phyloP scores from a whole-genome alignment of 2,888 invertebrate species.

The Cephus runcator region DNA sequence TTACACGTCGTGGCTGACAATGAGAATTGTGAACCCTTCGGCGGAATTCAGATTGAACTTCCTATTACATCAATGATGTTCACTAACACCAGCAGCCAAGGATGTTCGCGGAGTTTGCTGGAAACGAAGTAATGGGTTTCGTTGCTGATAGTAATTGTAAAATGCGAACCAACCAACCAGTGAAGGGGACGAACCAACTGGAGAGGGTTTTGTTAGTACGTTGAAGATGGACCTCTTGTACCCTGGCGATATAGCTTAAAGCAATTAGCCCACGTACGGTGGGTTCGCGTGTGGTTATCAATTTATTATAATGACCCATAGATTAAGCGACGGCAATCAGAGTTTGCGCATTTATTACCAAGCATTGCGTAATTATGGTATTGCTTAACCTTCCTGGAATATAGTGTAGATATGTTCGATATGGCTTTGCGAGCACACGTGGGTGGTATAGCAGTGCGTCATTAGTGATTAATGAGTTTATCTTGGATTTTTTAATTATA shows the following conservation, averaged over 20 bases:
- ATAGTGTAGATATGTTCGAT: not conserved
- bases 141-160: not conserved
- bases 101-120: not conserved
- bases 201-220: not conserved
- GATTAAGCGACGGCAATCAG: not conserved
- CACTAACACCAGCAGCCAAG: not conserved
- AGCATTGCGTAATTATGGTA: not conserved
- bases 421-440: not conserved
- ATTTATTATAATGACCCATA: not conserved
- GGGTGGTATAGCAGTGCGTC: not conserved
- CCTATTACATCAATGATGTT: not conserved
- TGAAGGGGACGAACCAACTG: too few relatives aligned
- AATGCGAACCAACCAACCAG: too few relatives aligned
- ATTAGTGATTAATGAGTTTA: not conserved
- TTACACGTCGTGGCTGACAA: not conserved
- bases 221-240: not conserved
- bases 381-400: not conserved
- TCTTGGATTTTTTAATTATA: not conserved
- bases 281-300: not conserved
- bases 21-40: not conserved
- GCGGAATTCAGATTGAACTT: not conserved
- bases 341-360: not conserved
- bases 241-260: too few relatives aligned
- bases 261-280: too few relatives aligned
- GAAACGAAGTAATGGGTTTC: not conserved